These are phyloP conservation scores for Phoebastria nigripes DNA, from an alignment of 2,797 vertebrate species.

Conservation along the genomic window DNA sequence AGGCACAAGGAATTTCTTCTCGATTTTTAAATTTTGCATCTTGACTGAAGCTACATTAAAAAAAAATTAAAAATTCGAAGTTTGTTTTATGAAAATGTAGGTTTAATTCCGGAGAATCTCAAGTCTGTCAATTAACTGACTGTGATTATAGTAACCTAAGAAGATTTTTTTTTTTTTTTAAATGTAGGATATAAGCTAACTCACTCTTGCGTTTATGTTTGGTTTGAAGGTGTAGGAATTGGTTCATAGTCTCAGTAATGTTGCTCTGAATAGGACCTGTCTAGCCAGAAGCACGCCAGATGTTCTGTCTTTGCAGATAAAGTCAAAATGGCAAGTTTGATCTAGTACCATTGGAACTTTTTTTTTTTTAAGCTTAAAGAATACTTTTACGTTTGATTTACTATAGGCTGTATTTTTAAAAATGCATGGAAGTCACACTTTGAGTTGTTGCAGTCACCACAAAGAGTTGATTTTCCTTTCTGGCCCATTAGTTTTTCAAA, in stretches of 20 bases:
- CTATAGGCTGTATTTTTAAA: not conserved
- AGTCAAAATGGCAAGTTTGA: constrained; percentile 4
- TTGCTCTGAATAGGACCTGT: not conserved
- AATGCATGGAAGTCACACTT: not conserved
- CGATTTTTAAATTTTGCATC: not conserved
- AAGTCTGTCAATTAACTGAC: not conserved
- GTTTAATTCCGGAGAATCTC: not conserved
- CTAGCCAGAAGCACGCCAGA: not conserved
- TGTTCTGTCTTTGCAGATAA: constrained; percentile 21
- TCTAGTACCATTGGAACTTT: not conserved
- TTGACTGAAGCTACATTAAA: not conserved
- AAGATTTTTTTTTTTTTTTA: not conserved
- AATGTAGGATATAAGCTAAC: not conserved
- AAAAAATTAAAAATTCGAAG: not conserved
- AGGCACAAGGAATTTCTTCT: not conserved
- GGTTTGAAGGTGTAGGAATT: not conserved
- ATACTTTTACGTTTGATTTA: not conserved
- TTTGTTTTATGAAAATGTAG: not conserved
- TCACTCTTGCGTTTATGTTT: not conserved
- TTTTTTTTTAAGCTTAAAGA: not conserved
- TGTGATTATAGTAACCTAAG: not conserved
- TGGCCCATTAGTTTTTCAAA: not conserved
- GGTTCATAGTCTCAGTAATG: not conserved
- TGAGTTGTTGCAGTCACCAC: not conserved
- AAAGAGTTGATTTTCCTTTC: not conserved